These are phyloP conservation scores for Prinia subflava DNA, from an alignment of 2,113 vertebrate genomes.

Conservation along the genomic window DNA sequence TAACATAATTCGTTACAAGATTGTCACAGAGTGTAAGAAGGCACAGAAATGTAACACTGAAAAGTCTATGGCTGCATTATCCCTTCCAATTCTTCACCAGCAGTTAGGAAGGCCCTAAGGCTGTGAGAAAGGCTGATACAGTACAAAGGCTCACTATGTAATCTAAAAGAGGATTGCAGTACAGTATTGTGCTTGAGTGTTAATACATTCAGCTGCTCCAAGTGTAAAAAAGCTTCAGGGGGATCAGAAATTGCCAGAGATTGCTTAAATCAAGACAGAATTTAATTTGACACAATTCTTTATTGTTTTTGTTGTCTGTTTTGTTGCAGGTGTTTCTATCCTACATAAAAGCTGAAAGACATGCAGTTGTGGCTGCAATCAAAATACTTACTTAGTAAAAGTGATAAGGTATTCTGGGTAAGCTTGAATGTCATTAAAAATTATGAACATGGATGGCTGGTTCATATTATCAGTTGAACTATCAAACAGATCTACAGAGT, in stretches of 20 bases:
- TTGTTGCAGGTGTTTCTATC: not conserved
- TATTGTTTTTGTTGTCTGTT: not conserved
- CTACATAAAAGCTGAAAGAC: not conserved
- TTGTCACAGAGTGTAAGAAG: not conserved
- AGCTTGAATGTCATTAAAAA: slow-evolving; percentile 80
- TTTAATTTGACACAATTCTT: not conserved
- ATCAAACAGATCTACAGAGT: slow-evolving; percentile 71
- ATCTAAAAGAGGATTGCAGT: not conserved
- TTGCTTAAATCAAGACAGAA: not conserved
- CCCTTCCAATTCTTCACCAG: not conserved
- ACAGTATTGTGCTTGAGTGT: not conserved
- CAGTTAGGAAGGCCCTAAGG: not conserved
- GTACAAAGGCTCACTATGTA: not conserved
- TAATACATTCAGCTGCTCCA: not conserved
- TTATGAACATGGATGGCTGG: slow-evolving; percentile 72
- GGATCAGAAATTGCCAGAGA: not conserved
- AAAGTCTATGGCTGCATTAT: fast-evolving
- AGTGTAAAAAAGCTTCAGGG: not conserved
- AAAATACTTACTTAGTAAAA: slow-evolving; percentile 51
- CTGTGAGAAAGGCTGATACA: not conserved
- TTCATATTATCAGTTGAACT: slow-evolving; percentile 57
- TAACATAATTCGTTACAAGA: not conserved
- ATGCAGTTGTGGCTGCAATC: not conserved
- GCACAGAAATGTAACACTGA: not conserved
- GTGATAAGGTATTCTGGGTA: slow-evolving; percentile 86